A percentile compares a stretch with the other conserved stretches of the same genome.
Evolutionary conservation across 2,888 invertebrate genomes (phyloP).

Genomic region (Sphinx pinastri): DNA sequence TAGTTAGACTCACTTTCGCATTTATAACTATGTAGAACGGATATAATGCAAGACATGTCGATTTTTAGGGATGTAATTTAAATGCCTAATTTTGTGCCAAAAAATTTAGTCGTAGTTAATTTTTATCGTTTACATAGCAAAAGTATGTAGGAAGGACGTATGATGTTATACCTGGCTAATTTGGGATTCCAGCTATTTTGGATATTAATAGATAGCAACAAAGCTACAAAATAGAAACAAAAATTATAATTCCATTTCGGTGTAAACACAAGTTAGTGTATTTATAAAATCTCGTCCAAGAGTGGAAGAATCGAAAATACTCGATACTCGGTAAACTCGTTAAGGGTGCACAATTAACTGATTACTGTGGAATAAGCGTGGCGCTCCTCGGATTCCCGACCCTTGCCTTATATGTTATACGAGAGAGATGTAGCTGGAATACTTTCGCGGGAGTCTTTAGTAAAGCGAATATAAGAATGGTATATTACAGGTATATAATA

Average conservation of each 20-base stretch:
- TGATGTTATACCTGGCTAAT: too few species aligned
- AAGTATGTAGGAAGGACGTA: too few species aligned
- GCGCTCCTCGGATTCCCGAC: slow-evolving; percentile 61
- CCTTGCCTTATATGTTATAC: slow-evolving; percentile 39
- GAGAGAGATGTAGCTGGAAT: neutral
- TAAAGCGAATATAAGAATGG: neutral
- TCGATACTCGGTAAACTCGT: slow-evolving; percentile 45
- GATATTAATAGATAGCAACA: too few species aligned
- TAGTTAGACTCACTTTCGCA: too few species aligned
- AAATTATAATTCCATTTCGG: neutral
- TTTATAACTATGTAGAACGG: too few species aligned
- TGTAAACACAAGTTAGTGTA: slow-evolving; percentile 1
- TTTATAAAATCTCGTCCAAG: slow-evolving; percentile 14
- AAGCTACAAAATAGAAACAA: neutral
- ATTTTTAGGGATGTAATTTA: too few species aligned
- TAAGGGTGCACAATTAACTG: slow-evolving; percentile 72
- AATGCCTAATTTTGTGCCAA: too few species aligned
- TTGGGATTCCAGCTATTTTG: too few species aligned
- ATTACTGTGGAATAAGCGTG: slow-evolving; percentile 70
- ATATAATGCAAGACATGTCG: too few species aligned
- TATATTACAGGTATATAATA: neutral
- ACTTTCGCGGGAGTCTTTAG: neutral
- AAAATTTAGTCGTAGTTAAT: too few species aligned
- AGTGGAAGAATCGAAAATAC: slow-evolving; percentile 16
- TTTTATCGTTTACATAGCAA: too few species aligned